Base-by-base conservation (phyloP, 2,888 invertebrate genomes). In the Dolichomitus sp. region DNA sequence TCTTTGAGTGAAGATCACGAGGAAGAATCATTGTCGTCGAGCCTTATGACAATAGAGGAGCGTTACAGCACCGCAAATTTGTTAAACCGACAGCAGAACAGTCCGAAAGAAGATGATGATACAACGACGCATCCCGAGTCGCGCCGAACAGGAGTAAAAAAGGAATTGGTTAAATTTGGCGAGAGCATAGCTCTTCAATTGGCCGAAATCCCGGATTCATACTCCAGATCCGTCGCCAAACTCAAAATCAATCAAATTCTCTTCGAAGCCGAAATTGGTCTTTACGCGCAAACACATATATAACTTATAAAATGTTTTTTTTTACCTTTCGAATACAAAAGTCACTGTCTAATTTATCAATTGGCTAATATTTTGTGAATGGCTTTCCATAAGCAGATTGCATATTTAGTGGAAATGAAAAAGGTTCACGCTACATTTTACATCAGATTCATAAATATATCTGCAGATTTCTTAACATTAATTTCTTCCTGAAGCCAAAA, bases 181-280 rank as follows among this genome's bases (percentile, higher is more conserved):
- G 90, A 91, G 40, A 90, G 90, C 77, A 90, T 91, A 74, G 90
- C 90, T 6, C 81, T 88, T 0, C 90, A 91, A 48, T 80, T 91
- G 4, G 89, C 91, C 9, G 88, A 91, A 77, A 91, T 91, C 2
- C 90, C 91, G 0, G 90, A 91, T 45, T 89, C 90, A 0, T 91
- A 91, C 23, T 91, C 90, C 37, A 89, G 90, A 73, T 90, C 90
- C 23, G 91, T 91, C 19, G 91, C 90, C 1, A 91, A 91, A 70
- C 85, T 91, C 1, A 89, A 89, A 75, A 91, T 91, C 78, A 91
- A 91, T 72, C 90, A 91, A 79, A 91, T 91, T 33, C 87, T 91
- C 4, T 91, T 91, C 61, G 90, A 91, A 65, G 90, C 90, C 33
- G 90, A 91, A 70, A 91, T 91, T 57, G 90, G 90, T 5, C 86